Evolutionary conservation across 2,888 invertebrate genomes (phyloP).

Genomic region (Stenoptilia bipunctidactyla): DNA sequence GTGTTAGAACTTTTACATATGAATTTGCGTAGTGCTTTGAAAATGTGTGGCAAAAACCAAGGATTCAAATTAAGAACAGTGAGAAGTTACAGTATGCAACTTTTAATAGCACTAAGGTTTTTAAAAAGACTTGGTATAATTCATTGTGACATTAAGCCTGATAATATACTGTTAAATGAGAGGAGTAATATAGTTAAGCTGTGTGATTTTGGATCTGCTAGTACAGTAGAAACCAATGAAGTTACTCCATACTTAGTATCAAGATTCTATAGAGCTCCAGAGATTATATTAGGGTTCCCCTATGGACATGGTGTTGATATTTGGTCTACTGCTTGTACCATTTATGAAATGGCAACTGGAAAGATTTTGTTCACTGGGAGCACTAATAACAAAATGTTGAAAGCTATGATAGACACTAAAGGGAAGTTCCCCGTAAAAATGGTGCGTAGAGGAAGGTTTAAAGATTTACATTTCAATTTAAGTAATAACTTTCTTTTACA

Average conservation of each 20-base stretch:
- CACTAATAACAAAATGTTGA: constrained; percentile 98
- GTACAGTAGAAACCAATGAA: constrained; percentile 93
- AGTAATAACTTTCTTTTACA: constrained; percentile 96
- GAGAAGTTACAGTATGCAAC: constrained; percentile 93
- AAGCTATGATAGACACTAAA: constrained; percentile 98
- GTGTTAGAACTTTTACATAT: constrained; percentile 96
- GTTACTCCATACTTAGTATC: constrained; percentile 98
- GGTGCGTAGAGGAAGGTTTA: constrained; percentile 92
- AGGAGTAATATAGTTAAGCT: constrained; percentile 95
- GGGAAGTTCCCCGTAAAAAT: constrained; percentile 97
- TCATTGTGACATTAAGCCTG: constrained; percentile 99
- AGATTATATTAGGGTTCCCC: constrained; percentile 96
- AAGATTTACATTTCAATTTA: constrained; percentile 96
- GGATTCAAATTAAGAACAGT: constrained; percentile 97
- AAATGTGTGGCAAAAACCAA: constrained; percentile 96
- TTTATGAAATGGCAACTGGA: constrained; percentile 97
- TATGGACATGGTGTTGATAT: constrained; percentile 97
- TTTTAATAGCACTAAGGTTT: constrained; percentile 92
- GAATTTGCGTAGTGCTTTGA: constrained; percentile 90
- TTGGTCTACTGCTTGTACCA: constrained; percentile 99
- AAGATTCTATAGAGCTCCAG: constrained; percentile 97
- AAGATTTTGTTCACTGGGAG: constrained; percentile 97
- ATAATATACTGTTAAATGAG: constrained; percentile 98
- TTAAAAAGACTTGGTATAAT: constrained; percentile 94
- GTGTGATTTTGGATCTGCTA: constrained; percentile 99